These are phyloP conservation scores for Neoniphon sammara DNA, from an alignment of 2,797 vertebrate genomes.

Conservation along the genomic window DNA sequence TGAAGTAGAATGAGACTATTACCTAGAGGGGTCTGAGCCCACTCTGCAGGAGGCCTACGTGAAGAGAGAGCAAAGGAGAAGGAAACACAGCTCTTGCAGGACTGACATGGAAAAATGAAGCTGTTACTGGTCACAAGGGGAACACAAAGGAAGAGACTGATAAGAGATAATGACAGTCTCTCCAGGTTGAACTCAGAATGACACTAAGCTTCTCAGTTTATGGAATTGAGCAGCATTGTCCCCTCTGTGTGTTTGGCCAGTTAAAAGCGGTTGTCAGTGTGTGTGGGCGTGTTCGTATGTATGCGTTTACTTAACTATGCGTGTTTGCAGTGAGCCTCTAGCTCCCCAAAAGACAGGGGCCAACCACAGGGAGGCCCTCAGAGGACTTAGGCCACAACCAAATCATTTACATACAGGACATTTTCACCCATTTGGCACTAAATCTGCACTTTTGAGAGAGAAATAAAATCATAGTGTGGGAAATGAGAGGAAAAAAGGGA, in stretches of 20 bases:
- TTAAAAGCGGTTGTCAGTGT: slow-evolving; percentile 1
- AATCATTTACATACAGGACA: slow-evolving; percentile 3
- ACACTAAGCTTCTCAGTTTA: slow-evolving; percentile 29
- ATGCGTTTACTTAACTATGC: slow-evolving; percentile 4
- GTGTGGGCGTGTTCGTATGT: slow-evolving; percentile 6
- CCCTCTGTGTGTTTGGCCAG: slow-evolving; percentile 23
- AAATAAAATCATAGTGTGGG: slow-evolving; percentile 36
- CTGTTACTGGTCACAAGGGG: slow-evolving; percentile 26
- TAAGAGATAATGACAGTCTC: slow-evolving; percentile 5
- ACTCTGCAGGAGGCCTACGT: neutral
- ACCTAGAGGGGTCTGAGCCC: slow-evolving; percentile 27
- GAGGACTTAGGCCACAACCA: slow-evolving; percentile 34
- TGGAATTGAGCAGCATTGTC: slow-evolving; percentile 23
- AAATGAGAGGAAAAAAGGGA: slow-evolving; percentile 22
- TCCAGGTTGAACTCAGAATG: slow-evolving; percentile 5
- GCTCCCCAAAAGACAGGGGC: neutral
- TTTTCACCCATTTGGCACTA: slow-evolving; percentile 27
- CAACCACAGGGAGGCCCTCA: slow-evolving; percentile 18
- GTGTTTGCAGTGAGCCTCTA: neutral
- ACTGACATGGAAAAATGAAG: slow-evolving; percentile 44
- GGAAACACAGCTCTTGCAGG: slow-evolving; percentile 2
- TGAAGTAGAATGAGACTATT: slow-evolving; percentile 44
- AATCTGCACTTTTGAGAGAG: slow-evolving; percentile 43
- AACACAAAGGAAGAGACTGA: slow-evolving; percentile 26
- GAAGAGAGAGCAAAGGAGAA: slow-evolving; percentile 26